Evolutionary conservation across 2,888 invertebrate genomes (phyloP).

Genomic region (Lypha dubia): DNA sequence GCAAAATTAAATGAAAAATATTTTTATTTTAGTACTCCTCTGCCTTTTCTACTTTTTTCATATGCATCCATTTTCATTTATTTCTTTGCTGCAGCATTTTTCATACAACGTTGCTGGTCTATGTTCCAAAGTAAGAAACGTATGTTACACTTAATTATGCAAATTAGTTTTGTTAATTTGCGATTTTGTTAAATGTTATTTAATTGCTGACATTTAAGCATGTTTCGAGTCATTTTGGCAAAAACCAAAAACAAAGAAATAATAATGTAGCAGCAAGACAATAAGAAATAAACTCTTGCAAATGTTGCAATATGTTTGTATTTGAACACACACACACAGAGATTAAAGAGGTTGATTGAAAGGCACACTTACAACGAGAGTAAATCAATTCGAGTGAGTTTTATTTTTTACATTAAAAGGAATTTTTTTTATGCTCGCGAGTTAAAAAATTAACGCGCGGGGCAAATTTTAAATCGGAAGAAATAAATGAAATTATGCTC

Average conservation of each 20-base stretch:
- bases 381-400: no score
- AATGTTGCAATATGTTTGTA: background rate
- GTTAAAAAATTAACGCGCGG: no score
- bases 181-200: constrained; percentile 68
- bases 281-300: background rate
- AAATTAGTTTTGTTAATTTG: constrained; percentile 69
- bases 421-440: no score
- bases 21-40: constrained; percentile 7
- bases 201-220: constrained; percentile 66
- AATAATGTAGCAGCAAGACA: background rate
- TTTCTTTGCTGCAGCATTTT: background rate
- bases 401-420: no score
- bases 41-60: background rate
- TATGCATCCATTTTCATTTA: constrained; percentile 7
- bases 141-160: constrained; percentile 66
- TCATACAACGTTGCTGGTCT: constrained; percentile 12
- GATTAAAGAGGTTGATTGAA: no score
- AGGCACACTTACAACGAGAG: no score
- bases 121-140: constrained; percentile 42
- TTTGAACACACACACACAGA: no score
- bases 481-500: no score
- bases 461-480: no score
- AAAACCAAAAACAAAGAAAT: constrained; percentile 29
- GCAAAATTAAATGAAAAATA: background rate
- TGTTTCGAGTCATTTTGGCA: constrained; percentile 49